Evolutionary conservation across 1,140 invertebrate genomes (phyloP).

Genomic region (Drosophila nannoptera): DNA sequence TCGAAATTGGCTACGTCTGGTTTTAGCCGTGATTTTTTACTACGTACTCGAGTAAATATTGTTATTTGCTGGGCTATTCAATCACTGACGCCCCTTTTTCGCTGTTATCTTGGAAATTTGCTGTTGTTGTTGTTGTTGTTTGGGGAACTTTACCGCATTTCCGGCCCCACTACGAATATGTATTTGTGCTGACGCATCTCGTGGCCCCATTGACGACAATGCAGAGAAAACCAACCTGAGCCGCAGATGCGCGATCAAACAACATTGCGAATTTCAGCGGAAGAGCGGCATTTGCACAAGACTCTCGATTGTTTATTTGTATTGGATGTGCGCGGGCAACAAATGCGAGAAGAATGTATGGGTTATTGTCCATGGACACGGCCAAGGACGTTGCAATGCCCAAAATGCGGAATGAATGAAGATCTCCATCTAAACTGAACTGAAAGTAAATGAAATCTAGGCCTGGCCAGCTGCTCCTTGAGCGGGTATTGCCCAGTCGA

Average conservation of each 20-base stretch:
- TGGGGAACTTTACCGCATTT: constrained; percentile 48
- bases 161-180: constrained; percentile 41
- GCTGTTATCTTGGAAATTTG: constrained; percentile 26
- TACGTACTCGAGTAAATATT: constrained; percentile 2
- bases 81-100: constrained; percentile 41
- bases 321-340: constrained; percentile 1
- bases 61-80: constrained; percentile 6
- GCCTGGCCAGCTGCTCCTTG: background rate
- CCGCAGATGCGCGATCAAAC: constrained; percentile 40
- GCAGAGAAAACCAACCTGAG: constrained; percentile 38
- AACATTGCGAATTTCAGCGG: constrained; percentile 40
- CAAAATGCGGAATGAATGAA: background rate
- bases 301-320: constrained; percentile 1
- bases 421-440: background rate
- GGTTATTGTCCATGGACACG: background rate
- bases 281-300: constrained; percentile 25
- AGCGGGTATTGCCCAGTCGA: background rate
- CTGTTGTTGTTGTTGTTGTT: constrained; percentile 11
- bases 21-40: background rate
- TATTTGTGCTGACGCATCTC: constrained; percentile 57
- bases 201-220: constrained; percentile 34
- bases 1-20: background rate
- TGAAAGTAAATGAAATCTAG: background rate
- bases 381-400: background rate
- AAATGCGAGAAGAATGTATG: background rate